Evolutionary conservation across 2,113 vertebrate genomes (phyloP), one percentile per base, ranked within the genome.

Genomic region (Hyperopisus bebe): DNA sequence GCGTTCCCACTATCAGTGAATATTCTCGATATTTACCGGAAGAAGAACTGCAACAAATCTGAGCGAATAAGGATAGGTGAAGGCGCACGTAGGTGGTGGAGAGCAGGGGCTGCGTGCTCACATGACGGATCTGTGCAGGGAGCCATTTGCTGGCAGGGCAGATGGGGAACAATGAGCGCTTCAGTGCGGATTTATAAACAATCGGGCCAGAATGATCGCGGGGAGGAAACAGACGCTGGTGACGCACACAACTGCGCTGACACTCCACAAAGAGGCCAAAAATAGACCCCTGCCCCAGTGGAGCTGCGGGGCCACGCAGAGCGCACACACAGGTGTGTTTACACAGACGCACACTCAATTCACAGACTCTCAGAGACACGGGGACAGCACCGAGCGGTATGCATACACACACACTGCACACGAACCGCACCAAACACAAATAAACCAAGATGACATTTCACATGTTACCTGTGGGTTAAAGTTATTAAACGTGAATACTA

Each of bases 211-310:
- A 96, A 96, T 96, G 96, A 97, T 96, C 96, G 93, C 94, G 95
- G 94, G 95, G 96, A 97, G 97, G 97, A 98, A 98, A 97, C 95
- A 94, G 96, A 95, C 95, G 92, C 93, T 90, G 94, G 66, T 97
- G 96, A 97, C 96, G 96, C 96, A 97, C 96, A 94, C 94, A 93
- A 92, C 90, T 94, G 93, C 55, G 6, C 35, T 39, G 35, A 88
- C 35, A 44, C 87, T 88, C 58, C 94, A 96, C 93, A 92, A 88
- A 92, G 91, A 92, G 46, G 92, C 91, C 95, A 96, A 96, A 97
- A 97, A 97, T 97, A 97, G 96, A 95, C 94, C 90, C 93, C 91
- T 9, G 31, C 17, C 44, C 48, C 46, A 51, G 53, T 15, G 70
- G 4, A 11, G 7, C 21, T 46, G 46, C 88, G 62, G 42, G 46